Evolutionary conservation across 2,113 vertebrate species (phyloP).

Genomic region (Cryptotis parvus): DNA sequence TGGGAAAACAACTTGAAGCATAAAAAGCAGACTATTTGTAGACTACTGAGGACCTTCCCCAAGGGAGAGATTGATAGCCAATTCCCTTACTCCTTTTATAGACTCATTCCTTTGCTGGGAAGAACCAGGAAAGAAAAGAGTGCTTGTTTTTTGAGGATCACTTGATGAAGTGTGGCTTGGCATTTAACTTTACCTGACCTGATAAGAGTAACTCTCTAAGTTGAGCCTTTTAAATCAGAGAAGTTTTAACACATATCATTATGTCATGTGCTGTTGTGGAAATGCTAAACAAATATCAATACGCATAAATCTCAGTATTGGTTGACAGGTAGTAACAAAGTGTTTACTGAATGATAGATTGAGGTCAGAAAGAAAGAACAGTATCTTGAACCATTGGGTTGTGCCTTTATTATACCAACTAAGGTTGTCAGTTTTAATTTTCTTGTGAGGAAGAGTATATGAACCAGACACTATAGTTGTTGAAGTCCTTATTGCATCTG

Average conservation of each 20-base stretch:
- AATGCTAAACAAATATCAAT: slow-evolving; percentile 27
- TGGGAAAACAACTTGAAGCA: slow-evolving; percentile 41
- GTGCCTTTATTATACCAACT: slow-evolving; percentile 30
- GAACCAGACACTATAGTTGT: not conserved
- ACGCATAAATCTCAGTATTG: slow-evolving; percentile 18
- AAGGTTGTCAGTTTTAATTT: slow-evolving; percentile 49
- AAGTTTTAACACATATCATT: not conserved
- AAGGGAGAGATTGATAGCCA: slow-evolving; percentile 15
- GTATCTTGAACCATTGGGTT: slow-evolving; percentile 17
- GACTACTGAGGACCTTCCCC: not conserved
- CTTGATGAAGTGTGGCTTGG: not conserved
- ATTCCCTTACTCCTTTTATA: slow-evolving; percentile 26
- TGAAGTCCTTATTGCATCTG: slow-evolving; percentile 3
- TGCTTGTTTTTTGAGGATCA: not conserved
- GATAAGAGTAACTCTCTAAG: not conserved
- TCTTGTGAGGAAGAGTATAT: slow-evolving; percentile 16
- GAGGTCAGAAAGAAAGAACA: slow-evolving; percentile 28
- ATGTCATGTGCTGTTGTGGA: slow-evolving; percentile 30
- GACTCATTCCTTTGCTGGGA: slow-evolving; percentile 1
- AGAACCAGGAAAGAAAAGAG: slow-evolving; percentile 14
- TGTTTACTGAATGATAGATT: slow-evolving; percentile 52
- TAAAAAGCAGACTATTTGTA: slow-evolving; percentile 24
- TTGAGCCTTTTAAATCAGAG: slow-evolving; percentile 35
- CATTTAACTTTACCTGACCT: not conserved
- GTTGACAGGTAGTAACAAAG: slow-evolving; percentile 8